phyloP scores from a whole-genome alignment of 1,140 invertebrate genomes.

The Chironomus tepperi region DNA sequence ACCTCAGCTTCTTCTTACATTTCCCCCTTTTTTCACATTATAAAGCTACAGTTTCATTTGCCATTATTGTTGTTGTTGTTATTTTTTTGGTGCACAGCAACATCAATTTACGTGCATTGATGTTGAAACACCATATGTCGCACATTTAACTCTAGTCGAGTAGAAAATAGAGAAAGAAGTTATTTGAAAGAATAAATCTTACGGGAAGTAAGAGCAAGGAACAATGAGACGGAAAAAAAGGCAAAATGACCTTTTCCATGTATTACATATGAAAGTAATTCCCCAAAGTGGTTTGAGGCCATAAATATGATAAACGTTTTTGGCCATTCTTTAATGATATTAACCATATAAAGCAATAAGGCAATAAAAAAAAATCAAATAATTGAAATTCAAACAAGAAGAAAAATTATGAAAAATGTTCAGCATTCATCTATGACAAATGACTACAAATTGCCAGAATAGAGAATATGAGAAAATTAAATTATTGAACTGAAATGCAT shows the following conservation, averaged over 20 bases:
- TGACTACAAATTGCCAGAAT: no score
- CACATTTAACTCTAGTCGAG: neutral
- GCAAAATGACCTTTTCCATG: neutral
- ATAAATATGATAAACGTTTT: no score
- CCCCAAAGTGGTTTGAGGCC: no score
- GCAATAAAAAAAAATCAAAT: no score
- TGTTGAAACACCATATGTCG: conserved; percentile 12
- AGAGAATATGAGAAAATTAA: no score
- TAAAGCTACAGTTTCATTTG: neutral
- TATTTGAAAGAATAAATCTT: neutral
- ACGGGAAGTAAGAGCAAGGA: neutral
- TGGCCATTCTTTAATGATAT: no score
- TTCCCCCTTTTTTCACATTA: neutral
- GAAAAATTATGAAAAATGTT: no score
- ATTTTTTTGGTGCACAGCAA: neutral
- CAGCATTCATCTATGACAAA: no score
- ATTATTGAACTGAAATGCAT: no score
- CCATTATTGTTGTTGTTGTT: neutral
- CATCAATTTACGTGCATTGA: conserved; percentile 12
- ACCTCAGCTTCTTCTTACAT: neutral
- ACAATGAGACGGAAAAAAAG: neutral
- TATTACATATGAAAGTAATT: no score
- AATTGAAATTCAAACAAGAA: no score
- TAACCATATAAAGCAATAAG: no score
- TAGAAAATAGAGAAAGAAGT: neutral